These are phyloP conservation scores for Carettochelys insculpta DNA, from an alignment of 2,113 vertebrate genomes.

Conservation along the genomic window DNA sequence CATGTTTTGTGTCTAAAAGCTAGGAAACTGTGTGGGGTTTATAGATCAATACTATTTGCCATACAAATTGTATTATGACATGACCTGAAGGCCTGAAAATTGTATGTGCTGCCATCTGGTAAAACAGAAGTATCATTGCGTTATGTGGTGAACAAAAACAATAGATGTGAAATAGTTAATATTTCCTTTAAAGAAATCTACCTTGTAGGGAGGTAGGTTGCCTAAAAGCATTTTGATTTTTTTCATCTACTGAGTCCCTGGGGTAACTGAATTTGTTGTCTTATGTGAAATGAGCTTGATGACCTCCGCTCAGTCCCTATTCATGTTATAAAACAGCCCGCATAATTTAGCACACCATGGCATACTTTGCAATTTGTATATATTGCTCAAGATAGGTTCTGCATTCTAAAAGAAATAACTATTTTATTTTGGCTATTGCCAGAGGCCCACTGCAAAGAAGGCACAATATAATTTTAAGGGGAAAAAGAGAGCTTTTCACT, in stretches of 20 bases:
- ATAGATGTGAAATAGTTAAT: constrained; percentile 53
- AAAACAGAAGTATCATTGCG: constrained; percentile 74
- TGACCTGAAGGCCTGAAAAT: constrained; percentile 69
- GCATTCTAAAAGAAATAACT: constrained; percentile 24
- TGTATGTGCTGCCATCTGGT: constrained; percentile 74
- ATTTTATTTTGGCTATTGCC: neutral
- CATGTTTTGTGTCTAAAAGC: constrained; percentile 27
- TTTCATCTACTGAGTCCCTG: constrained; percentile 70
- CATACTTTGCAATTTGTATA: constrained; percentile 67
- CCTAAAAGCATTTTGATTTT: constrained; percentile 63
- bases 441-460: constrained; percentile 1
- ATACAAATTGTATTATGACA: constrained; percentile 67
- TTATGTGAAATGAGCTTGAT: constrained; percentile 84
- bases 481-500: constrained; percentile 24
- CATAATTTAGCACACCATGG: constrained; percentile 77
- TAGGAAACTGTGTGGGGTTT: constrained; percentile 56
- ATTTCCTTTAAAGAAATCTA: constrained; percentile 70
- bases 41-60: constrained; percentile 66
- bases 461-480: neutral
- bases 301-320: constrained; percentile 80
- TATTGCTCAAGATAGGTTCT: constrained; percentile 68
- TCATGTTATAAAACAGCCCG: constrained; percentile 78
- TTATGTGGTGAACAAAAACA: constrained; percentile 66
- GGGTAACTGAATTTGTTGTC: constrained; percentile 83
- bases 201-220: constrained; percentile 63